A percentile compares a stretch with the other conserved stretches of the same genome.
Evolutionary conservation across 2,797 vertebrate species (phyloP).

Genomic region (Gila robusta): DNA sequence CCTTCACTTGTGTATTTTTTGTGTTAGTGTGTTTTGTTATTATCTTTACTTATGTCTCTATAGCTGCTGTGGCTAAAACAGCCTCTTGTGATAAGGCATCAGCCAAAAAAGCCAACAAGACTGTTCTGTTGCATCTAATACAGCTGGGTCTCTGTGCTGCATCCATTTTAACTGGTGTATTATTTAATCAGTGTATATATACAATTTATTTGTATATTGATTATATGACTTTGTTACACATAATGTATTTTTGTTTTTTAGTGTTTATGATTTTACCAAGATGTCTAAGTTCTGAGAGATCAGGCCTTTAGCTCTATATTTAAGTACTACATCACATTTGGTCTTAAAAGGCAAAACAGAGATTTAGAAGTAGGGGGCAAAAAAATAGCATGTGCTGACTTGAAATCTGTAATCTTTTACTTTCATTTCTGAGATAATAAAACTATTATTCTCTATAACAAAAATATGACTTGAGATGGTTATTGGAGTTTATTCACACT

Average conservation of each 20-base stretch:
- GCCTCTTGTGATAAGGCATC: too few species aligned
- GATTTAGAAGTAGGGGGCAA: not conserved
- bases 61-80: not conserved
- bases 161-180: not conserved
- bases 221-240: slow-evolving; percentile 1
- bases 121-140: too few species aligned
- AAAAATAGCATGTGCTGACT: not conserved
- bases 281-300: slow-evolving; percentile 73
- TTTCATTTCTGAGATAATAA: too few species aligned
- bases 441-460: too few species aligned
- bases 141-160: not conserved
- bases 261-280: slow-evolving; percentile 69
- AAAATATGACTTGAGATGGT: too few species aligned
- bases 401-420: too few species aligned
- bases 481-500: too few species aligned
- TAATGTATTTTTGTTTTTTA: slow-evolving; percentile 60
- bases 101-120: too few species aligned
- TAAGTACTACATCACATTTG: slow-evolving; percentile 55
- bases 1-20: not conserved
- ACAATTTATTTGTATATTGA: not conserved
- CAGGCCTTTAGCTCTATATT: slow-evolving; percentile 56
- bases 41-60: not conserved
- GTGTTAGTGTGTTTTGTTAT: slow-evolving; percentile 3
- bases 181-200: not conserved
- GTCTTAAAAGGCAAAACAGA: not conserved